Evolutionary conservation across 2,888 invertebrate genomes (phyloP).

Genomic region (Acronicta psi): DNA sequence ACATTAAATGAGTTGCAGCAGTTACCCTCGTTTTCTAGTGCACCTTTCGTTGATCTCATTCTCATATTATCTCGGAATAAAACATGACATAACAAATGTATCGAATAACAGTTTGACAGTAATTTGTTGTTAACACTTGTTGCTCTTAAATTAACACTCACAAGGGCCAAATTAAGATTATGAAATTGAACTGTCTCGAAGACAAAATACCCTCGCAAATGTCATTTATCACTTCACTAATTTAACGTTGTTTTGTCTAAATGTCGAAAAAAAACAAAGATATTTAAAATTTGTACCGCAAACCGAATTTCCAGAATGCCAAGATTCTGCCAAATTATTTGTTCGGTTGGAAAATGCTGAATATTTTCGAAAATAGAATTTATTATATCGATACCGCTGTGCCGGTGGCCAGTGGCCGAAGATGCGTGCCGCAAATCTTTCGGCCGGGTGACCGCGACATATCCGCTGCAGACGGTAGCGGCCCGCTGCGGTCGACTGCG

Average conservation of each 20-base stretch:
- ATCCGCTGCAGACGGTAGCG: constrained; percentile 55
- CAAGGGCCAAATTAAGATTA: constrained; percentile 41
- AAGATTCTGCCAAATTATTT: constrained; percentile 60
- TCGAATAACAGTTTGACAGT: constrained; percentile 35
- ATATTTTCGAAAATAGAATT: constrained; percentile 57
- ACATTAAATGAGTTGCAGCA: neutral
- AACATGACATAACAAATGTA: constrained; percentile 25
- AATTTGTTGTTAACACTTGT: constrained; percentile 38
- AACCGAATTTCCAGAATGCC: constrained; percentile 51
- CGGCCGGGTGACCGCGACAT: constrained; percentile 52
- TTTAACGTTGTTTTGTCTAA: constrained; percentile 57
- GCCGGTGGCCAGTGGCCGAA: constrained; percentile 51
- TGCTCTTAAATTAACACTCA: constrained; percentile 35
- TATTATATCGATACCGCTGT: constrained; percentile 50
- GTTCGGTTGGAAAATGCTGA: constrained; percentile 41
- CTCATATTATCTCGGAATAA: constrained; percentile 1
- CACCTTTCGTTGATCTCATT: neutral
- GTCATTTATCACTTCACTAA: constrained; percentile 49
- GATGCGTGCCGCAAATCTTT: constrained; percentile 61
- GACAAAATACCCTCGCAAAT: constrained; percentile 37
- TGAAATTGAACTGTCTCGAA: constrained; percentile 27
- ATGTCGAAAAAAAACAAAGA: constrained; percentile 41
- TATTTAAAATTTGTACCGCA: constrained; percentile 35
- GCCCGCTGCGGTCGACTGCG: constrained; percentile 50
- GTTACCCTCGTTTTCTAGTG: neutral